Percentiles rank a stretch among this genome's conserved stretches.
These are phyloP conservation scores for Eurystomus gularis DNA, from an alignment of 2,113 vertebrate species.

Conservation along the genomic window DNA sequence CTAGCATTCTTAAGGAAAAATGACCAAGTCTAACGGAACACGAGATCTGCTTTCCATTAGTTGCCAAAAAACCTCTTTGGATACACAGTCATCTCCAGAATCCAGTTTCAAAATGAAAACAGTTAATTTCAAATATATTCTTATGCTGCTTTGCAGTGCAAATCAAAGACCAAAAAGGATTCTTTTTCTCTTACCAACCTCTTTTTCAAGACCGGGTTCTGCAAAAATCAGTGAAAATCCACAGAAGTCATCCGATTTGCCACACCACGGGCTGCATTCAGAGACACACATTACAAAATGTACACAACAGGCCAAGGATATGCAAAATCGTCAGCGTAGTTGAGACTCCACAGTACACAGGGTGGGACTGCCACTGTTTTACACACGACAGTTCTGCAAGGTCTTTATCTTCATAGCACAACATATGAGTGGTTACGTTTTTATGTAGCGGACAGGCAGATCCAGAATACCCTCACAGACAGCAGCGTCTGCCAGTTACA, in stretches of 20 bases:
- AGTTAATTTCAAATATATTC: neutral
- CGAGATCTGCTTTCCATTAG: neutral
- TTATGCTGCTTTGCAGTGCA: neutral
- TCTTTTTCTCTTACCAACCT: conserved; percentile 77
- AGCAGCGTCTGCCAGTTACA: neutral
- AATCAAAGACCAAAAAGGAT: neutral
- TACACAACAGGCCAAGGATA: neutral
- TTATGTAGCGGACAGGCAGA: neutral
- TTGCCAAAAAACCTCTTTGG: neutral
- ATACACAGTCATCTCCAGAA: neutral
- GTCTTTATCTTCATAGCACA: neutral
- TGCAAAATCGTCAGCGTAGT: rapidly evolving
- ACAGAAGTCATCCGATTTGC: conserved; percentile 85
- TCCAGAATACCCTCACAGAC: neutral
- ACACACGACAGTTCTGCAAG: neutral
- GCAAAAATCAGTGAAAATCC: conserved; percentile 86
- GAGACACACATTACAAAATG: neutral
- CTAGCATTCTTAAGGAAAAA: neutral
- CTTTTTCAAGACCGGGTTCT: conserved; percentile 89
- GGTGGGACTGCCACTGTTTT: neutral
- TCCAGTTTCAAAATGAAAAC: neutral
- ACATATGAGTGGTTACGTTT: rapidly evolving
- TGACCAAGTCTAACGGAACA: rapidly evolving
- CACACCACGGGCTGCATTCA: conserved; percentile 84
- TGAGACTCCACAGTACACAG: neutral